These are phyloP conservation scores for Atherix ibis DNA, from an alignment of 2,888 invertebrate genomes.

Conservation along the genomic window DNA sequence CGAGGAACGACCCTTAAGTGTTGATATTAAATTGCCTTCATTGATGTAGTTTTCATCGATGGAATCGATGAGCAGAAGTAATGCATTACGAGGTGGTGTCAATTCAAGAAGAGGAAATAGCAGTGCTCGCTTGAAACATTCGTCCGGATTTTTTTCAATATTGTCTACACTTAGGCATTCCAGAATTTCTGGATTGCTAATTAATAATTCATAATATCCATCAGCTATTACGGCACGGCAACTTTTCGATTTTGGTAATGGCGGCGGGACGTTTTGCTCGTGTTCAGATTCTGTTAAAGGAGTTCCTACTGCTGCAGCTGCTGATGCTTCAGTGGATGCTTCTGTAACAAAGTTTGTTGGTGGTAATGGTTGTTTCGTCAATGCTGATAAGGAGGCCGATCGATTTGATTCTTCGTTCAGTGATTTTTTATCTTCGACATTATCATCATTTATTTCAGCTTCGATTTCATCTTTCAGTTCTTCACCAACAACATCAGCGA, in stretches of 20 bases:
- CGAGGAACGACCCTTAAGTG: slow-evolving; percentile 31
- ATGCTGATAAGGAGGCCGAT: slow-evolving; percentile 7
- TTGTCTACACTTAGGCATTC: slow-evolving; percentile 65
- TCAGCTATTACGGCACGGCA: slow-evolving; percentile 53
- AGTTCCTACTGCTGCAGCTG: slow-evolving; percentile 24
- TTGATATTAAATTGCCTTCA: slow-evolving; percentile 38
- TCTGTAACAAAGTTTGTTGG: slow-evolving; percentile 6
- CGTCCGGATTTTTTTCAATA: slow-evolving; percentile 76
- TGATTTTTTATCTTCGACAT: slow-evolving; percentile 14
- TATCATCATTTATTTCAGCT: slow-evolving; percentile 26
- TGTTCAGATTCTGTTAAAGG: slow-evolving; percentile 15
- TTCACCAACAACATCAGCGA: slow-evolving; percentile 27
- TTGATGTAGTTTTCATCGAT: slow-evolving; percentile 65
- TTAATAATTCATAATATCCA: slow-evolving; percentile 62
- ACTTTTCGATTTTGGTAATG: slow-evolving; percentile 37
- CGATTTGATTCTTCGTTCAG: not conserved
- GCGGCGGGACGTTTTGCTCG: slow-evolving; percentile 23
- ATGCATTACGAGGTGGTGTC: slow-evolving; percentile 68
- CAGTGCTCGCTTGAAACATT: slow-evolving; percentile 76
- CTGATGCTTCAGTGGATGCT: slow-evolving; percentile 10
- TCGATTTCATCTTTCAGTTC: slow-evolving; percentile 28
- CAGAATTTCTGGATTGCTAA: slow-evolving; percentile 65
- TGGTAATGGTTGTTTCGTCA: too few relatives aligned
- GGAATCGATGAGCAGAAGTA: slow-evolving; percentile 80
- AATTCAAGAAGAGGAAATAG: slow-evolving; percentile 75